phyloP scores from a whole-genome alignment of 2,113 vertebrate genomes.

The Ibidorhyncha struthersii region DNA sequence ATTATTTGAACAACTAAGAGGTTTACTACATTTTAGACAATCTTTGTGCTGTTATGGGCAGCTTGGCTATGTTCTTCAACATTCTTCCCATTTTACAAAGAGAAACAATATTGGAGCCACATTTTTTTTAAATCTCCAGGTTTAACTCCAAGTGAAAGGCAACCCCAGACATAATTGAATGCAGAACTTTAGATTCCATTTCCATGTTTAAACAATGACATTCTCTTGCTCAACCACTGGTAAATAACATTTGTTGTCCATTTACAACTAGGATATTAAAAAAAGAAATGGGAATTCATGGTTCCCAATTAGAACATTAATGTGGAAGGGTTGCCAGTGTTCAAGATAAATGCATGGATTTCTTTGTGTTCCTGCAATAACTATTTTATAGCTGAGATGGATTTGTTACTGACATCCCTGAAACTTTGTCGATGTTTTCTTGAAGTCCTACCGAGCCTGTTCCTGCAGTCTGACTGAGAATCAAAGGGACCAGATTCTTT shows the following conservation, averaged over 20 bases:
- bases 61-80: neutral
- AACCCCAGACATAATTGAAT: slow-evolving; percentile 20
- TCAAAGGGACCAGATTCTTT: slow-evolving; percentile 20
- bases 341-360: neutral
- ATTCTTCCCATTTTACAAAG: neutral
- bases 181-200: slow-evolving; percentile 19
- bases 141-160: slow-evolving; percentile 37
- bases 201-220: slow-evolving; percentile 20
- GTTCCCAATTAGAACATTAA: slow-evolving; percentile 2
- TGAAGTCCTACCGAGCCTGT: neutral
- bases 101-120: neutral
- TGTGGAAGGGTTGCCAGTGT: neutral
- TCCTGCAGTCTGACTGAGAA: neutral
- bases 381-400: neutral
- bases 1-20: slow-evolving; percentile 15
- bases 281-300: neutral
- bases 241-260: slow-evolving; percentile 47
- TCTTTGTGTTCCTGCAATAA: neutral
- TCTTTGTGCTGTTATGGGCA: neutral
- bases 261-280: neutral
- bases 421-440: neutral
- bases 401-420: neutral
- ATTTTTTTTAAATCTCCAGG: neutral
- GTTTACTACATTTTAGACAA: neutral
- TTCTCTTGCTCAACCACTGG: neutral